Evolutionary conservation across 2,797 vertebrate species (phyloP).

Genomic region (Tangara arthus): DNA sequence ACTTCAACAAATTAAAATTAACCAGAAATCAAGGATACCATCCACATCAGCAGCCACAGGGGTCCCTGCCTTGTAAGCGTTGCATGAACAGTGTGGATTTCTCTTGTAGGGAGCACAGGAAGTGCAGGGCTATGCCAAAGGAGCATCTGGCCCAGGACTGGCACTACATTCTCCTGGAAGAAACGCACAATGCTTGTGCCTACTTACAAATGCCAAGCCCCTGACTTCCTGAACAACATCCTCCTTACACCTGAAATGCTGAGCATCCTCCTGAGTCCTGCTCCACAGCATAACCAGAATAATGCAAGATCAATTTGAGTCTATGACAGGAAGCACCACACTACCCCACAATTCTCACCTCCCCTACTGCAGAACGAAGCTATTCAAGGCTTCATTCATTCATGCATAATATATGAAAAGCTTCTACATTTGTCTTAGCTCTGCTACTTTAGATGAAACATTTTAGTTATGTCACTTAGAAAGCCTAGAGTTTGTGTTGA

Average conservation of each 20-base stretch:
- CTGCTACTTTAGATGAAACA: neutral
- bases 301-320: neutral
- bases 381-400: neutral
- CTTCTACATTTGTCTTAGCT: neutral
- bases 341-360: neutral
- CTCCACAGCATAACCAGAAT: neutral
- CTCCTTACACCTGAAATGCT: neutral
- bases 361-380: neutral
- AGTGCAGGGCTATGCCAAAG: fast-evolving
- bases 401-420: neutral
- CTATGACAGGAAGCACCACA: neutral
- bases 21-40: neutral
- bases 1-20: neutral
- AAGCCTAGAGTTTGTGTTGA: neutral
- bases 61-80: neutral
- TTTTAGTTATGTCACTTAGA: neutral
- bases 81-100: neutral
- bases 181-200: neutral
- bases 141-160: neutral
- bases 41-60: neutral
- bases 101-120: neutral
- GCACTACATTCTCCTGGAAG: neutral
- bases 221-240: neutral
- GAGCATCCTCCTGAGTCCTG: neutral
- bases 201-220: neutral